These are phyloP conservation scores for Melipona beecheii DNA, from an alignment of 2,888 invertebrate species.

Conservation along the genomic window DNA sequence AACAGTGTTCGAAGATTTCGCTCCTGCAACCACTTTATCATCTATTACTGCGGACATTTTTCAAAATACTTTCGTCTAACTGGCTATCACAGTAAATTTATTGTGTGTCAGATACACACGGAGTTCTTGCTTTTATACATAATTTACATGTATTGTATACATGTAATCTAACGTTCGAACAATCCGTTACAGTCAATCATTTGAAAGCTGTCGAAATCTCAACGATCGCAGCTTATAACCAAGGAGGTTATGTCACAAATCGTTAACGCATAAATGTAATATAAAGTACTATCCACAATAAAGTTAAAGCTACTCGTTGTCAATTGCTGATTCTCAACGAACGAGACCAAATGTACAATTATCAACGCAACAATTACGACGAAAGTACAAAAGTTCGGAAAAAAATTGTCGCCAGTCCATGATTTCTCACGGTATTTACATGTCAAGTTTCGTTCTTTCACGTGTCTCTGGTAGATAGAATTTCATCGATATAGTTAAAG, in stretches of 20 bases:
- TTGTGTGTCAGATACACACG: conserved; percentile 43
- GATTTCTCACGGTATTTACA: background rate
- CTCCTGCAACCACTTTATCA: conserved; percentile 82
- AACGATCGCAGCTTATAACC: background rate
- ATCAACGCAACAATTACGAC: background rate
- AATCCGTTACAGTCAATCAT: conserved; percentile 27
- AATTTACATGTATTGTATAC: conserved; percentile 21
- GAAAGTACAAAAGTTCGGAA: background rate
- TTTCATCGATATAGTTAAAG: background rate
- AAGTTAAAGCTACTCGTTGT: background rate
- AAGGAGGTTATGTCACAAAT: conserved; percentile 47
- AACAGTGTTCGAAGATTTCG: conserved; percentile 77
- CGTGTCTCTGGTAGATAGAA: background rate
- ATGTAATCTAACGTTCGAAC: conserved; percentile 13
- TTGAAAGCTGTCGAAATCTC: conserved; percentile 55
- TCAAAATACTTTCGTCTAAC: conserved; percentile 20
- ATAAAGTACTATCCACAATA: conserved; percentile 33
- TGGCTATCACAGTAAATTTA: conserved; percentile 36
- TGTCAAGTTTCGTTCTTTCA: conserved; percentile 26
- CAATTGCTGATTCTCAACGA: background rate
- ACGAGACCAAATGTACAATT: background rate
- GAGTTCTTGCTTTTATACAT: conserved; percentile 27
- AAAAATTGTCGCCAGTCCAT: conserved; percentile 5
- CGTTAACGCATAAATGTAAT: conserved; percentile 7
- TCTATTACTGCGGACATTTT: conserved; percentile 82